These are phyloP conservation scores for Myiopsitta monachus DNA, from an alignment of 2,113 vertebrate genomes.

Conservation along the genomic window DNA sequence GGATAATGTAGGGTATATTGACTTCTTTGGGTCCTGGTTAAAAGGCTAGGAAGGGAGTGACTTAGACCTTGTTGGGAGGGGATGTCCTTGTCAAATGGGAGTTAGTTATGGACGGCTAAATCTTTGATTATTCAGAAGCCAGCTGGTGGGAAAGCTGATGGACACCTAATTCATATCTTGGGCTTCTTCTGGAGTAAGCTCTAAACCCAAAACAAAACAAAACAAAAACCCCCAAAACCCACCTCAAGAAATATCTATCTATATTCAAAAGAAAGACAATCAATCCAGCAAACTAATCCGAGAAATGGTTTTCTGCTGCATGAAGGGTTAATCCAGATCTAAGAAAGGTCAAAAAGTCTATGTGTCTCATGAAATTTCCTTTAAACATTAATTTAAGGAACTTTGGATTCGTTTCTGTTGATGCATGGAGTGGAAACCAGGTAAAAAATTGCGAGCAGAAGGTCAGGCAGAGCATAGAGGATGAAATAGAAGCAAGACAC, in stretches of 20 bases:
- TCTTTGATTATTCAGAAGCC: neutral
- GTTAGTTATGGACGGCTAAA: neutral
- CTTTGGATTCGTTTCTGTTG: neutral
- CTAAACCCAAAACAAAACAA: neutral
- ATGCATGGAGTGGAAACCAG: neutral
- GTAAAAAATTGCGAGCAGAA: neutral
- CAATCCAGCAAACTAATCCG: neutral
- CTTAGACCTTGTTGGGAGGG: neutral
- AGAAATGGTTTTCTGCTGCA: neutral
- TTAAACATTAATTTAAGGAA: neutral
- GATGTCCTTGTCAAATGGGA: neutral
- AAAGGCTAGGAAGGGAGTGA: neutral
- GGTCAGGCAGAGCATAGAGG: neutral
- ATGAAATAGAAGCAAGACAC: neutral
- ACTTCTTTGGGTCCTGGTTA: neutral
- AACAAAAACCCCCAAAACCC: neutral
- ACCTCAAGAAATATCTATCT: neutral
- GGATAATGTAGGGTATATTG: neutral
- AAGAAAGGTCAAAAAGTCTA: neutral
- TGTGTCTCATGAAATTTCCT: neutral
- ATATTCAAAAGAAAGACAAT: neutral
- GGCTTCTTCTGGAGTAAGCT: neutral
- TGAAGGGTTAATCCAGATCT: neutral
- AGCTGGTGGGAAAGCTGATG: neutral
- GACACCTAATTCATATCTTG: neutral